phyloP scores from a whole-genome alignment of 2,113 vertebrate genomes.

The Andinoacara biseriatus region DNA sequence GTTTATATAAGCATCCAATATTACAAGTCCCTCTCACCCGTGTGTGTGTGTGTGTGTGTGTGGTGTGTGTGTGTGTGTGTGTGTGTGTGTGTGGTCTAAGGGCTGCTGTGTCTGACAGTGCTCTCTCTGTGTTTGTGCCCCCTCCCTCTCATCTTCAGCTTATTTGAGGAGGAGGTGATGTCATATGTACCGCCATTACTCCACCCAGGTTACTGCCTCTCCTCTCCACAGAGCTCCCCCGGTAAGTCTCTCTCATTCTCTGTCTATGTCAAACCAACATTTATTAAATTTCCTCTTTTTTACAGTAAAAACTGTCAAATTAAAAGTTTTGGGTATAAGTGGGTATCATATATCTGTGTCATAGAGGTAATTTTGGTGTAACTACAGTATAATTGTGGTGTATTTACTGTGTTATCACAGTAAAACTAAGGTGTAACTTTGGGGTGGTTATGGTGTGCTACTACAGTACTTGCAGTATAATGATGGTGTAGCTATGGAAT shows the following conservation, averaged over 20 bases:
- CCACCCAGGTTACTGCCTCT: conserved; percentile 92
- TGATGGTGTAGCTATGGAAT: neutral
- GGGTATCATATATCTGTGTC: no score
- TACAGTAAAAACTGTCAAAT: neutral
- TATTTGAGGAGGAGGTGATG: conserved; percentile 99
- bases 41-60: neutral
- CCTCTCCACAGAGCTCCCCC: conserved; percentile 97
- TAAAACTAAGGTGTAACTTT: neutral
- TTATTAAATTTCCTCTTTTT: conserved; percentile 32
- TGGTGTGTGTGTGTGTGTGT: neutral
- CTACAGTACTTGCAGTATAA: neutral
- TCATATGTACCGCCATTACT: conserved; percentile 96
- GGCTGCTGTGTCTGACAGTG: neutral
- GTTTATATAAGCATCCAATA: neutral
- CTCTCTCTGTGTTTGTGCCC: neutral
- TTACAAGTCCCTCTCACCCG: neutral
- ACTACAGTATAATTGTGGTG: neutral
- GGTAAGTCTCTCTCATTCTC: conserved; percentile 77
- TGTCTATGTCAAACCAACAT: neutral
- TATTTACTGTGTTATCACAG: neutral
- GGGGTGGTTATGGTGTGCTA: no score
- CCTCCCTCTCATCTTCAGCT: conserved; percentile 76
- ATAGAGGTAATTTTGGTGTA: neutral
- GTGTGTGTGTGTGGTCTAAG: neutral
- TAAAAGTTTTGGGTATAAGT: neutral